A percentile compares a stretch with the other conserved stretches of the same genome.
Conservation (phyloP, 2,888 invertebrate genomes). For the Drosophila crucigera region DNA sequence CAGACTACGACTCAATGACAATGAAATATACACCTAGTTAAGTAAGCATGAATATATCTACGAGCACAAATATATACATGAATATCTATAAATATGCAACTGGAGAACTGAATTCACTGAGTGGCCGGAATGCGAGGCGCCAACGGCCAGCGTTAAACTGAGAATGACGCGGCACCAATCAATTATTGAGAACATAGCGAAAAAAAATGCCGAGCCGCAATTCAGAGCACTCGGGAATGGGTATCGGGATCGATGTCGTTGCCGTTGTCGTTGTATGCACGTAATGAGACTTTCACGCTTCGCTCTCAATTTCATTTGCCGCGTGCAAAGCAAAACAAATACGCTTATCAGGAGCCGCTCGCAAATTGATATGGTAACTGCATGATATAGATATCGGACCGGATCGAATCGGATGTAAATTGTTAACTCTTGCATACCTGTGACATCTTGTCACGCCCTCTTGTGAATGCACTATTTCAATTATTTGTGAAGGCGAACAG, state of each 20-base stretch:
- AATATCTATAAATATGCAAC: slow-evolving; percentile 26
- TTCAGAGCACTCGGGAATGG: neutral
- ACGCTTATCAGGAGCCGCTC: slow-evolving; percentile 31
- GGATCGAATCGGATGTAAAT: slow-evolving; percentile 5
- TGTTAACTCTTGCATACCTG: slow-evolving; percentile 58
- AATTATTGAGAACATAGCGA: slow-evolving; percentile 51
- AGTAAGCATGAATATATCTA: slow-evolving; percentile 6
- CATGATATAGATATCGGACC: slow-evolving; percentile 46
- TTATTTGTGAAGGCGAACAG: slow-evolving; percentile 11
- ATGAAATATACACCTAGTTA: slow-evolving; percentile 38
- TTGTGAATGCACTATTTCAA: slow-evolving; percentile 1
- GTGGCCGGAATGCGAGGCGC: slow-evolving; percentile 45
- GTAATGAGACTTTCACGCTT: slow-evolving; percentile 62
- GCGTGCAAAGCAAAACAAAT: slow-evolving; percentile 22
- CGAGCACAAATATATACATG: slow-evolving; percentile 7
- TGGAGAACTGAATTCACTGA: slow-evolving; percentile 25
- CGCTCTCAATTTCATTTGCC: slow-evolving; percentile 67
- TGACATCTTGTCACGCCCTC: slow-evolving; percentile 64
- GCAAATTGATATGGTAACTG: slow-evolving; percentile 9
- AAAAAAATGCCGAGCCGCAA: slow-evolving; percentile 19
- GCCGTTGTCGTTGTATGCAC: slow-evolving; percentile 27
- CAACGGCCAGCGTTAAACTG: slow-evolving; percentile 49
- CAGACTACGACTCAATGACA: slow-evolving; percentile 44
- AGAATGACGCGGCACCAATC: slow-evolving; percentile 60
- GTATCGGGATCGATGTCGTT: slow-evolving; percentile 35